Percentiles rank a stretch among this genome's conserved stretches.
Evolutionary conservation across 2,113 vertebrate genomes (phyloP).

Genomic region (Trochalopteron elliotii): DNA sequence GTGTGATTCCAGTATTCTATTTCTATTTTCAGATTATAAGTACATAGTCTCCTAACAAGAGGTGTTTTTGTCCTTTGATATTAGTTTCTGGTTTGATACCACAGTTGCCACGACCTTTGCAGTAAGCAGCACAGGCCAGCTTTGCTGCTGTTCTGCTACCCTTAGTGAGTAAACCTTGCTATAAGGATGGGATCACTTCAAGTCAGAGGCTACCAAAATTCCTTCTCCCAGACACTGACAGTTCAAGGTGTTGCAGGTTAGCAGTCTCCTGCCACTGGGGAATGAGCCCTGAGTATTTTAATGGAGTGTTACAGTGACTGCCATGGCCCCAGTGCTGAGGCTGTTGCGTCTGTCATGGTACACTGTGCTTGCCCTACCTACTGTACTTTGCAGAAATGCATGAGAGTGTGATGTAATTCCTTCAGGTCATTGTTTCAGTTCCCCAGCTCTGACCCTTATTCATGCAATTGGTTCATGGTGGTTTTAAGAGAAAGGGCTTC

Average conservation of each 20-base stretch:
- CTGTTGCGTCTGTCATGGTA: rapidly evolving
- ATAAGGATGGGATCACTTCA: not conserved
- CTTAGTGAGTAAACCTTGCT: not conserved
- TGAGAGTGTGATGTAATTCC: not conserved
- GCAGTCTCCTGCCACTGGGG: not conserved
- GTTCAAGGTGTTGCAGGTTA: not conserved
- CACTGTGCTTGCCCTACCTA: not conserved
- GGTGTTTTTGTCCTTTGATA: not conserved
- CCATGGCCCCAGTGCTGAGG: not conserved
- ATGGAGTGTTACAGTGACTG: not conserved
- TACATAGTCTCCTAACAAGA: not conserved
- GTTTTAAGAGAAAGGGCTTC: not conserved
- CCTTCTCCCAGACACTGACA: not conserved
- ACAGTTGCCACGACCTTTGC: not conserved
- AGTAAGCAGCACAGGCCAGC: not conserved
- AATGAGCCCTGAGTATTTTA: not conserved
- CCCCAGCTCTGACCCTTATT: not conserved
- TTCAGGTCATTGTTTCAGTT: not conserved
- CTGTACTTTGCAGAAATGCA: not conserved
- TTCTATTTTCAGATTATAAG: not conserved
- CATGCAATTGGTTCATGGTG: not conserved
- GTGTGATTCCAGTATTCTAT: not conserved
- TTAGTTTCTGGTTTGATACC: not conserved
- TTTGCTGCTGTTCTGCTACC: not conserved
- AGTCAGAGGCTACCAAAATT: not conserved